These are phyloP conservation scores for Onychostoma macrolepis DNA, from an alignment of 2,113 vertebrate genomes.

Conservation along the genomic window DNA sequence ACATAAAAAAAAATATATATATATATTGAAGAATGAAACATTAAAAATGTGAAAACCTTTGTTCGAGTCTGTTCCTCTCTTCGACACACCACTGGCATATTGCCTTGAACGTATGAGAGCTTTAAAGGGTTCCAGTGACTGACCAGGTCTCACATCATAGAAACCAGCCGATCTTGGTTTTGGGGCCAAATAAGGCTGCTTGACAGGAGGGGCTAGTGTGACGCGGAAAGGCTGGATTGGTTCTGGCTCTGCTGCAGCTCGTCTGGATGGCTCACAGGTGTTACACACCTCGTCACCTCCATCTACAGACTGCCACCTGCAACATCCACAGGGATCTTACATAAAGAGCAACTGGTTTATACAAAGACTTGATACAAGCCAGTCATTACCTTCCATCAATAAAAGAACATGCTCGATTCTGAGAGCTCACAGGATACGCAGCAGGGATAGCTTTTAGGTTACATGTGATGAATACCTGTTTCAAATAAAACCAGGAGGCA, in stretches of 20 bases:
- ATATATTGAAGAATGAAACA: background rate
- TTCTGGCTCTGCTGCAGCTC: background rate
- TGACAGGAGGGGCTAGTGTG: background rate
- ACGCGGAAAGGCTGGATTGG: background rate
- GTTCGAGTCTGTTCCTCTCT: conserved; percentile 25
- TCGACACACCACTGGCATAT: conserved; percentile 27
- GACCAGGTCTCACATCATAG: conserved; percentile 31
- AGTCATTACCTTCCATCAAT: conserved; percentile 61
- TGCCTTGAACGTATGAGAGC: background rate
- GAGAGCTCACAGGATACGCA: conserved; percentile 11
- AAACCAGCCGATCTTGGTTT: conserved; percentile 17
- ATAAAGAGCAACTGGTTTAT: background rate
- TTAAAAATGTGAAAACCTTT: conserved; percentile 44
- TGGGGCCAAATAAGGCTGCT: background rate
- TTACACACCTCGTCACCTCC: conserved; percentile 66
- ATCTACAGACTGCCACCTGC: conserved; percentile 71
- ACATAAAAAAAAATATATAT: too few relatives aligned
- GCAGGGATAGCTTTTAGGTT: conserved; percentile 62
- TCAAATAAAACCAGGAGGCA: background rate
- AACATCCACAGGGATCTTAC: background rate
- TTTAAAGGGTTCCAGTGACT: background rate
- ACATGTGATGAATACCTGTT: conserved; percentile 70
- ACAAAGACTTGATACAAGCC: background rate
- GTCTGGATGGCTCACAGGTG: conserved; percentile 57
- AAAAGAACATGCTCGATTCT: conserved; percentile 69